Base-by-base conservation (phyloP, 1,140 invertebrate genomes). In the Teleogryllus occipitalis region DNA sequence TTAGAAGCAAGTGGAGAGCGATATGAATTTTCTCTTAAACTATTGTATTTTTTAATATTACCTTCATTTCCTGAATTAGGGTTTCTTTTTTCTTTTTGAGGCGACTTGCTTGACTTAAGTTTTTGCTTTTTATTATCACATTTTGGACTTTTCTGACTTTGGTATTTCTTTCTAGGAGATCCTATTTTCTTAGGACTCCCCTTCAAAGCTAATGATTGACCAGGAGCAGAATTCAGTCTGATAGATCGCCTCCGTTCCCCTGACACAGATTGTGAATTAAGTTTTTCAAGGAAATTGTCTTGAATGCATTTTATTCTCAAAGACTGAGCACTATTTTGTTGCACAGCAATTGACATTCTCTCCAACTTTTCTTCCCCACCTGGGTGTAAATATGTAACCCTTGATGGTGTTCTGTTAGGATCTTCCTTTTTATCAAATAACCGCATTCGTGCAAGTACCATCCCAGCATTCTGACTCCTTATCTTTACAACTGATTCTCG, bases 391-490 rank as follows among this genome's bases (percentile, higher is more conserved):
- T 7, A 81, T 72, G 78, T 80, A 47, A 81, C 72, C 5, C 72
- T 73, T 21, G 21, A 18, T 73, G 46, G 21, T 14, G 74, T 22
- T 75, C 22, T 15, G 27, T 47, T 80, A 47, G 22, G 47, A 47
- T 80, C 78, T 46, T 84, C 85, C 54, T 89, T 84, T 10, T 87
- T 87, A 82, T 92, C 90, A 82, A 92, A 93, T 8, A 92, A 84
- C 82, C 89, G 90, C 0, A 90, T 90, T 85, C 91, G 92, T 0
- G 89, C 90, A 49, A 91, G 82, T 0, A 93, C 91, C 90, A 92
- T 92, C 8, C 91, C 91, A 12, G 90, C 90, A 83, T 92, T 92
- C 84, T 91, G 90, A 49, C 87, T 87, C 65, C 91, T 85, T 8
- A 93, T 82, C 83, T 90, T 89, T 0, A 89, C 90, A 8, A 93